Base-by-base conservation (phyloP, 1,140 invertebrate genomes). In the Camponotus pennsylvanicus region DNA sequence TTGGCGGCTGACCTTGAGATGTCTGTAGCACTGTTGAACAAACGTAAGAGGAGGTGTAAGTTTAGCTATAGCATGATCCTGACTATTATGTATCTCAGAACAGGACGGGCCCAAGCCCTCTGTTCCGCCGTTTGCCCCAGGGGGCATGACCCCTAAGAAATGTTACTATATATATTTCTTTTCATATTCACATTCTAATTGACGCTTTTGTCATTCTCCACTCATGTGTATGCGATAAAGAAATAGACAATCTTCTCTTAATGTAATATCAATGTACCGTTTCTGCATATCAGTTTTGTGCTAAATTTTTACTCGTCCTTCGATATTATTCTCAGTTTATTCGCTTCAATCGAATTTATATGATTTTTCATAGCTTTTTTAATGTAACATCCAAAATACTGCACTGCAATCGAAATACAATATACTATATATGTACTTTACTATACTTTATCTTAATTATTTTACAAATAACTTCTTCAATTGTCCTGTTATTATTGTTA, bases 31-130 rank as follows among this genome's bases (percentile, higher is more conserved):
- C 91, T 94, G 93, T 77, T 95, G 95, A 75, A 89, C 78, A 77
- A 94, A 92, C 84, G 92, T 94, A 67, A 93, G 91, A 70, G 93
- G 89, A 59, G 93, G 91, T 69, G 87, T 86, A 83, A 94, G 89
- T 83, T 93, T 92, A 78, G 89, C 90, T 78, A 91, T 88, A 69
- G 90, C 89, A 82, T 90, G 93, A 85, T 94, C 93, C 86, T 94
- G 91, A 78, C 84, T 92, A 79, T 92, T 91, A 83, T 93, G 94
- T 85, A 93, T 90, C 34, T 95, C 94, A 57, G 94, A 94, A 92
- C 92, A 94, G 67, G 94, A 94, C 79, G 94, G 94, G 88, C 92
- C 93, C 87, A 94, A 86, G 92, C 93, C 93, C 94, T 95, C 94
- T 87, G 93, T 84, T 82, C 93, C 93, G 45, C 90, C 89, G 77